Evolutionary conservation across 2,797 vertebrate genomes (phyloP).

Genomic region (Bovichtus diacanthus): DNA sequence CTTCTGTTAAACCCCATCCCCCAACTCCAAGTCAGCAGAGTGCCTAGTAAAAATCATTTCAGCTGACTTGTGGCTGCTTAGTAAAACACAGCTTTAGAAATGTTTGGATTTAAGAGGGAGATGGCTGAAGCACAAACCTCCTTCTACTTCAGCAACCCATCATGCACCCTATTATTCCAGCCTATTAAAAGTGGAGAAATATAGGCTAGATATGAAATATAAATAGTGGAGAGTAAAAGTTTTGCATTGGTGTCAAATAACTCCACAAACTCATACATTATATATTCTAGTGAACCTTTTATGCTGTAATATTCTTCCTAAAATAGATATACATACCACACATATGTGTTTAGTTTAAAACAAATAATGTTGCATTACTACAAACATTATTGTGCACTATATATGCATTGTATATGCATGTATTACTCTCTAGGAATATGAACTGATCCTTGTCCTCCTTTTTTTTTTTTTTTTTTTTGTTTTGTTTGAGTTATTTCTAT

Average conservation of each 20-base stretch:
- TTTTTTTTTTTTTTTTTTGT: no score
- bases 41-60: constrained; percentile 80
- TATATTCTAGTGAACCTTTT: not conserved
- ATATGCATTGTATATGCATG: not conserved
- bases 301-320: not conserved
- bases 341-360: not conserved
- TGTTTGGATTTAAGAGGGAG: constrained; percentile 45
- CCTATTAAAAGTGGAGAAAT: not conserved
- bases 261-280: not conserved
- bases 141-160: not conserved
- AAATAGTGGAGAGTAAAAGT: not conserved
- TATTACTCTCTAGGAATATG: not conserved
- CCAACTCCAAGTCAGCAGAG: constrained; percentile 77
- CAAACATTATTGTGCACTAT: not conserved
- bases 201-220: no score
- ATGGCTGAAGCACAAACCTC: not conserved
- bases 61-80: constrained; percentile 68
- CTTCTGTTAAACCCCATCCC: constrained; percentile 74
- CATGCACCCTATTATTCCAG: not conserved
- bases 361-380: not conserved
- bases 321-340: not conserved
- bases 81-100: constrained; percentile 64
- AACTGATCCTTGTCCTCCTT: not conserved
- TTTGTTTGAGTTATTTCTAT: constrained; percentile 6
- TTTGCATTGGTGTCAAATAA: not conserved